These are phyloP conservation scores for Pammene fasciana DNA, from an alignment of 2,888 invertebrate genomes.

Conservation along the genomic window DNA sequence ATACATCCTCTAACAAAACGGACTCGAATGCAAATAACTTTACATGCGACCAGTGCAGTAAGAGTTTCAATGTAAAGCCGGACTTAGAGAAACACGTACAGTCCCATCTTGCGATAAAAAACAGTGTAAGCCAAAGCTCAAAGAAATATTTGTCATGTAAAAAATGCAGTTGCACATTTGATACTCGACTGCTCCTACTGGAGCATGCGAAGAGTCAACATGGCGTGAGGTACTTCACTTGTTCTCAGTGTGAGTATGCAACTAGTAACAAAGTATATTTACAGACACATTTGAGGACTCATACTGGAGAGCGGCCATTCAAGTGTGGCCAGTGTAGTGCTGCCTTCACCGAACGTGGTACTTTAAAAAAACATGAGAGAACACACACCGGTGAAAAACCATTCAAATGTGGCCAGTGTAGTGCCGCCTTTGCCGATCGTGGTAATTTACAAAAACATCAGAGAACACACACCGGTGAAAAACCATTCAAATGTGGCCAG, in stretches of 20 bases:
- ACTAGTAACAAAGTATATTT: background rate
- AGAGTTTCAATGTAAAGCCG: constrained; percentile 5
- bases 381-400: constrained; percentile 13
- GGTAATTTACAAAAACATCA: background rate
- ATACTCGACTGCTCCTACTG: constrained; percentile 12
- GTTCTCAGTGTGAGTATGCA: constrained; percentile 3
- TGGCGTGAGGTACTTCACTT: constrained; percentile 3
- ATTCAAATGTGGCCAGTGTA: constrained; percentile 7
- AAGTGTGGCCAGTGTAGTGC: background rate
- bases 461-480: too few species aligned
- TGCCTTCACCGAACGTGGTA: background rate
- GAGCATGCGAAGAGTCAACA: constrained; percentile 19
- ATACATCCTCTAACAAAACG: too few species aligned
- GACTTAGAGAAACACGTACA: constrained; percentile 29
- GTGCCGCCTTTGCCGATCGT: background rate
- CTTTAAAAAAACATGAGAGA: background rate
- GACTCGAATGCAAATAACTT: too few species aligned
- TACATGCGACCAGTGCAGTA: too few species aligned
- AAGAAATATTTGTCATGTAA: background rate
- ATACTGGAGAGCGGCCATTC: background rate
- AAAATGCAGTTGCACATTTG: constrained; percentile 6
- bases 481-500: constrained; percentile 5
- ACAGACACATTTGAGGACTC: background rate
- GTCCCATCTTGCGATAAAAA: background rate
- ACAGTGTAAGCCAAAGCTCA: background rate